Evolutionary conservation across 2,797 vertebrate genomes (phyloP), one percentile per base, ranked within the genome.

Genomic region (Nyctalus aviator): DNA sequence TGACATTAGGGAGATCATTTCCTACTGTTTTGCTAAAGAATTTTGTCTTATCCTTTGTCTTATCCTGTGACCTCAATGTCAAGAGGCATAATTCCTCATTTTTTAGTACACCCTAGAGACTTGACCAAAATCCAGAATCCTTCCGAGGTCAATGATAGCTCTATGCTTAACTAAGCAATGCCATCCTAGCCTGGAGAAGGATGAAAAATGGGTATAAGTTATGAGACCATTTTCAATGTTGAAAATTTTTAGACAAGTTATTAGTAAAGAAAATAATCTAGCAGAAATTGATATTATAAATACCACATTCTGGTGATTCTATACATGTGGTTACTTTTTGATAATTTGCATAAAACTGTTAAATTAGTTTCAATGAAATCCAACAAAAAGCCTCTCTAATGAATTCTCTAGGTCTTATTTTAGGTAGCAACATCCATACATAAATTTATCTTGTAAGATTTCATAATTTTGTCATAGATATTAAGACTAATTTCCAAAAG

Each of bases 11-110:
- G 44, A 90, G 57, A 90, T 79, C 11, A 95, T 88, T 97, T 90
- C 48, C 18, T 48, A 86, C 13, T 75, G 44, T 82, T 95, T 90
- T 35, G 37, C 17, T 69, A 85, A 71, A 81, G 13, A 79, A 50
- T 68, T 85, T 71, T 64, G 9, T 66, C 93, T 18, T 88, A 1
- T 93, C 1, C 6, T 85, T 71, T 64, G 7, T 66, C 94, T 20
- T 90, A 1, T 93, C 1, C 6, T 83, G 10, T 93, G 90, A 94
- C 78, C 64, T 92, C 78, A 57, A 37, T 72, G 78, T 85, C 77
- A 83, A 68, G 68, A 92, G 50, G 30, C 41, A 72, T 78, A 75
- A 76, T 95, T 95, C 71, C 50, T 91, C 46, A 94, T 72, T 95
- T 93, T 86, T 20, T 8, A 90, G 17, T 13, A 69, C 1, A 23